Base-by-base conservation (phyloP, 2,888 invertebrate species). In the Orchesellides sinensis region DNA sequence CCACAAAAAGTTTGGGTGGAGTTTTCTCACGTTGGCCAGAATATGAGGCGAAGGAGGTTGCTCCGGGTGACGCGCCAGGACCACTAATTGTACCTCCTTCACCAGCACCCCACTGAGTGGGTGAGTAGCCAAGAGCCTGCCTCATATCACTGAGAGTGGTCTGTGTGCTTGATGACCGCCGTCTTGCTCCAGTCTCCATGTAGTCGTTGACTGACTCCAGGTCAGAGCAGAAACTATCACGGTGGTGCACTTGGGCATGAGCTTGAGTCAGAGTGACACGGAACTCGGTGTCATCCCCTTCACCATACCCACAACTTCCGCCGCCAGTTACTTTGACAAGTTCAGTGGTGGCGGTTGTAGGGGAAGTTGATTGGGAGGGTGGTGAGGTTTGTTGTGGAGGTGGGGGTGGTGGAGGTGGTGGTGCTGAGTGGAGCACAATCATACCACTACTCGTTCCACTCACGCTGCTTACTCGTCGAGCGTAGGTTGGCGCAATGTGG, bases 121-220 rank as follows among this genome's bases (percentile, higher is more conserved):
- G 70, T 8, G 73, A 78, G 25, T 73, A 56, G 29, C 83, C 78
- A 21, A 87, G 82, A 32, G 86, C 85, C 23, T 84, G 84, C n/a
- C 86, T 72, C 45, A 88, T 47, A 52, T 88, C 87, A 5, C 85
- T 86, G n/a, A 86, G 65, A 5, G 87, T 87, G 14, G 88, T 88
- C 54, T 88, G 88, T 0, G 88, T 88, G 25, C 86, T 86, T 21
- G 86, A 86, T 8, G 86, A 86, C 2, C 87, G 70, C 14, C 88
- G 59, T 3, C 75, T 17, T 25, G 56, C 73, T 14, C 66, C 66
- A 23, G 73, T 72, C 65, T 88, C 88, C 85, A 87, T 69, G 69
- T 88, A 88, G 61, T 88, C 88, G 47, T 85, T 84, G 19, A 87
- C 70, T 12, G 82, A 84, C 75, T 88, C 88, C 17, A 87, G 23